Evolutionary conservation across 37 sponge, comb jelly and placozoan species (phyloP).

Genomic region (Ianthella basta): DNA sequence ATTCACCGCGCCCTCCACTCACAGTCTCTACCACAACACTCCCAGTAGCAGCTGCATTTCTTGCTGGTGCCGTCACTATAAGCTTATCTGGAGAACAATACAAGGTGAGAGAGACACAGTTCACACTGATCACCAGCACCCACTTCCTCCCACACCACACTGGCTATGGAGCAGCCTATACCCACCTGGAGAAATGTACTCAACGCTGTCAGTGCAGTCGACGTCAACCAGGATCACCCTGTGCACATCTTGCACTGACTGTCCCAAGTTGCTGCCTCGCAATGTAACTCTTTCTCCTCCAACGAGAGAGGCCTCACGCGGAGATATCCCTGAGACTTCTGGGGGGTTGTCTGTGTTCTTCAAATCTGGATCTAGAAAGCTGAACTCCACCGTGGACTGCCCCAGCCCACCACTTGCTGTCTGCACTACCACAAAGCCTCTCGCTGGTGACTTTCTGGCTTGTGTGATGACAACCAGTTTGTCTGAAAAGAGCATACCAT

Average conservation of each 20-base stretch:
- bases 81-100: constrained; percentile 60
- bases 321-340: constrained; percentile 79
- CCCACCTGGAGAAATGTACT: constrained; percentile 79
- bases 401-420: constrained; percentile 80
- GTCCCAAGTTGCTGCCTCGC: constrained; percentile 80
- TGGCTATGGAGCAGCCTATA: too few species aligned
- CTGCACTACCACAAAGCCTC: constrained; percentile 79
- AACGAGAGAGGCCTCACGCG: constrained; percentile 54
- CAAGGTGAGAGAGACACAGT: background rate
- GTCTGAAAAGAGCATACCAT: constrained; percentile 30
- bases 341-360: constrained; percentile 26
- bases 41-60: constrained; percentile 58
- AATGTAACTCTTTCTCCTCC: constrained; percentile 69
- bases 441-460: constrained; percentile 41
- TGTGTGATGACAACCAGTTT: constrained; percentile 68
- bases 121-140: background rate
- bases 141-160: too few species aligned
- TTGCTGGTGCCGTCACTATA: constrained; percentile 58
- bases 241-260: constrained; percentile 51
- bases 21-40: constrained; percentile 83
- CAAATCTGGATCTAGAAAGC: constrained; percentile 42
- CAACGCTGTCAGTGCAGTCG: constrained; percentile 79
- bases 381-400: constrained; percentile 66
- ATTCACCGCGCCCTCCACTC: constrained; percentile 73
- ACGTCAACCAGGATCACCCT: constrained; percentile 73